Conservation (phyloP, 1,140 invertebrate species). For the Halictus rubicundus region DNA sequence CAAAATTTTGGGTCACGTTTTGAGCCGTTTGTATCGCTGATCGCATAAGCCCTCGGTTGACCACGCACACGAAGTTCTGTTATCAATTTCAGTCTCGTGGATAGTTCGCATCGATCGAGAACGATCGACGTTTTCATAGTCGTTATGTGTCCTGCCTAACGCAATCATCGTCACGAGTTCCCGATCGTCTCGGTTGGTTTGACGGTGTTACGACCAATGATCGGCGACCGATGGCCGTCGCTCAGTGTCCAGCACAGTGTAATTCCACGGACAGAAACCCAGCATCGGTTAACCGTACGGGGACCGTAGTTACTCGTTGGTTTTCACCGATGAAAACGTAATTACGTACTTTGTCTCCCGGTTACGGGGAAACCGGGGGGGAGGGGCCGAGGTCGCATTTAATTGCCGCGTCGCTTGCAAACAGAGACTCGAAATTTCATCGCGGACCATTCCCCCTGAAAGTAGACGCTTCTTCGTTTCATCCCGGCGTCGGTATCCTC, state of each 20-base stretch:
- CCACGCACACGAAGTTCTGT: too few relatives aligned
- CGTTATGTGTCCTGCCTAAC: too few relatives aligned
- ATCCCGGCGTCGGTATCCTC: neutral
- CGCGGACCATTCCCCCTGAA: neutral
- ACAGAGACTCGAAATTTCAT: neutral
- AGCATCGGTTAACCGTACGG: neutral
- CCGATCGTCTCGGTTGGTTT: too few relatives aligned
- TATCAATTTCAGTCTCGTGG: too few relatives aligned
- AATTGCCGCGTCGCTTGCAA: slow-evolving; percentile 1
- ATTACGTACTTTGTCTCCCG: slow-evolving; percentile 1
- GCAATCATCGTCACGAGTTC: too few relatives aligned
- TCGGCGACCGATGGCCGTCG: neutral
- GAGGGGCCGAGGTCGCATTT: neutral
- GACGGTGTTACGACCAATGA: too few relatives aligned
- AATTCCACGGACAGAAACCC: neutral
- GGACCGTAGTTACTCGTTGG: neutral
- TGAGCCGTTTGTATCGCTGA: too few relatives aligned
- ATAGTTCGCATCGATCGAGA: too few relatives aligned
- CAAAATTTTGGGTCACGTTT: too few relatives aligned
- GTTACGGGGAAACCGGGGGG: neutral
- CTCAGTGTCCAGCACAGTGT: neutral
- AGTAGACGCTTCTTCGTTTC: neutral
- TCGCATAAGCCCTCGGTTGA: too few relatives aligned
- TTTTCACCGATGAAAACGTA: slow-evolving; percentile 12
- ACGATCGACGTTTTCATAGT: too few relatives aligned